Evolutionary conservation across 2,888 invertebrate genomes (phyloP), one percentile per base, ranked within the genome.

Genomic region (Cylloceria caligata): DNA sequence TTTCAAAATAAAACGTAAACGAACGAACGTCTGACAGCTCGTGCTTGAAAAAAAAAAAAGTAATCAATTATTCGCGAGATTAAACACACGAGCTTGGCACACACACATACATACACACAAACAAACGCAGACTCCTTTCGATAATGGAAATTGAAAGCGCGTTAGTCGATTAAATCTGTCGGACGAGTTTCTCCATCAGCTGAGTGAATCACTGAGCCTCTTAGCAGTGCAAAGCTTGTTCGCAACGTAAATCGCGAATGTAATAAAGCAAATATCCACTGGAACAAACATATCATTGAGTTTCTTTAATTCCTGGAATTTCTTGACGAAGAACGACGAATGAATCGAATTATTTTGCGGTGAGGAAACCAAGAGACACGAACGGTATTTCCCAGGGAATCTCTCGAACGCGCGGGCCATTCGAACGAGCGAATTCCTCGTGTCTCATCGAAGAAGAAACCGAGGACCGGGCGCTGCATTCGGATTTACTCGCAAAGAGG

Each of bases 111-210:
- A 49, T 21, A 52, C 49, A 24, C n/a, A 45, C n/a, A 45, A 0
- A 24, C 24, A 21, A 7, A 49, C 49, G 7, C 7, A 16, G 7
- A 27, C 30, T 34, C 57, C 39, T 42, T 55, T 55, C 36, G 68
- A 80, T 69, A 36, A 80, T 76, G 76, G 76, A 76, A 80, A 72
- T 72, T 60, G 27, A 16, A 21, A 73, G 69, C 13, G 55, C 62
- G 52, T 71, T 67, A 27, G 64, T 77, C 68, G 77, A 81, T 69
- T 77, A 77, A 68, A 72, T 73, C 13, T 16, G 73, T 77, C 81
- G 77, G 21, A 52, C 62, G 52, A 69, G 68, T 72, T 76, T 72
- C 55, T 69, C 47, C 76, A 55, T 81, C 73, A 76, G 81, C 76
- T 81, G 81, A 80, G 80, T 80, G 65, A 72, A 49, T 62, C 62